Evolutionary conservation across 2,888 invertebrate species (phyloP).

Genomic region (Drosophila macrospina): DNA sequence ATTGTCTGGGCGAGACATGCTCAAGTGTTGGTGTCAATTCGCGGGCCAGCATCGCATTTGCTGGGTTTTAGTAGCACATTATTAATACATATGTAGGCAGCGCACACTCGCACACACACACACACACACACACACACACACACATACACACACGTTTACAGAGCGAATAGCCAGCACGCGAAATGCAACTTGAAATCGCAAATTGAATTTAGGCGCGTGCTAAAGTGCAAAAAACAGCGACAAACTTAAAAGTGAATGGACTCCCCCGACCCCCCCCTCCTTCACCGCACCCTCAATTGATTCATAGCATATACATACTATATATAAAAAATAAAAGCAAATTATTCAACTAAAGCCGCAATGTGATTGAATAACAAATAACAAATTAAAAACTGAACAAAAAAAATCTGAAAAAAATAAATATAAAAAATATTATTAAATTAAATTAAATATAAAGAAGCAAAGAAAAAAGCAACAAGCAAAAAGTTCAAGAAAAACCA

Average conservation of each 20-base stretch:
- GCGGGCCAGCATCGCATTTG: constrained; percentile 7
- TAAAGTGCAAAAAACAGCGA: constrained; percentile 54
- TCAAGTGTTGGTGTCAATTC: constrained; percentile 49
- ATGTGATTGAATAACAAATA: constrained; percentile 25
- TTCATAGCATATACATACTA: constrained; percentile 1
- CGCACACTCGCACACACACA: not conserved
- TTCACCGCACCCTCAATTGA: not conserved
- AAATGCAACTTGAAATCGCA: constrained; percentile 45
- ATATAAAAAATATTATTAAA: not conserved
- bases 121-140: not conserved
- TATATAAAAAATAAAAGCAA: constrained; percentile 2
- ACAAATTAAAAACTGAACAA: constrained; percentile 3
- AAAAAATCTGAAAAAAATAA: not conserved
- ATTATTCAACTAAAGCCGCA: constrained; percentile 20
- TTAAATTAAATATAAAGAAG: not conserved
- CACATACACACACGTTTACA: not conserved
- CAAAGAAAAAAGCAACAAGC: constrained; percentile 7
- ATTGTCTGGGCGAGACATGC: constrained; percentile 50
- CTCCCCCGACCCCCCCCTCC: not conserved
- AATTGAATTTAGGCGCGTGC: constrained; percentile 67
- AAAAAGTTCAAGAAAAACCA: constrained; percentile 8
- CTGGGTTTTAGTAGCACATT: constrained; percentile 8
- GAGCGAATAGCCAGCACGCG: constrained; percentile 6
- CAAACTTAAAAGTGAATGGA: constrained; percentile 31
- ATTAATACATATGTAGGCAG: constrained; percentile 21